These are phyloP conservation scores for Auanema sp. DNA, from an alignment of 2,888 invertebrate genomes.

Conservation along the genomic window DNA sequence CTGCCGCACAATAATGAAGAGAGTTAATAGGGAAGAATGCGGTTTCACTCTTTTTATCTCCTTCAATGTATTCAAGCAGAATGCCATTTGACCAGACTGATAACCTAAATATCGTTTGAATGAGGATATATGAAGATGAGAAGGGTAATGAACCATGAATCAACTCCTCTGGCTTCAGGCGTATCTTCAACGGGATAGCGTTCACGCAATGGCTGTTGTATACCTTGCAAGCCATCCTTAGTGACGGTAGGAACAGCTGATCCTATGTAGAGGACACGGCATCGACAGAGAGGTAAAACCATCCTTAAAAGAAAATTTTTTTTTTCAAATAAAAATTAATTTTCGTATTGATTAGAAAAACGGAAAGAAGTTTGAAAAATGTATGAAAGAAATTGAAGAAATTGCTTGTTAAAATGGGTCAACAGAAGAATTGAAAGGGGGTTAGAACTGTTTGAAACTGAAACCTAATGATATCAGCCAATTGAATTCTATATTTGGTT, in stretches of 20 bases:
- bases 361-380: background rate
- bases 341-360: background rate
- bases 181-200: slow-evolving; percentile 92
- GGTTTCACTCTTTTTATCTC: slow-evolving; percentile 86
- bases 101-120: slow-evolving; percentile 37
- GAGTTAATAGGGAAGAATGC: slow-evolving; percentile 93
- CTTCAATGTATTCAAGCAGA: slow-evolving; percentile 87
- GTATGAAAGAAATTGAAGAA: slow-evolving; percentile 1
- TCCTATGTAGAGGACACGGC: slow-evolving; percentile 92
- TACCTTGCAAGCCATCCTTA: slow-evolving; percentile 83
- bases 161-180: slow-evolving; percentile 83
- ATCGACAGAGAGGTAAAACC: slow-evolving; percentile 82
- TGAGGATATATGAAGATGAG: background rate
- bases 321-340: background rate
- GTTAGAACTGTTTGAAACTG: background rate
- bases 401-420: slow-evolving; percentile 1
- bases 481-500: background rate
- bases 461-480: background rate
- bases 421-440: background rate
- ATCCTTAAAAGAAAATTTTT: slow-evolving; percentile 20
- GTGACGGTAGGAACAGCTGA: slow-evolving; percentile 94
- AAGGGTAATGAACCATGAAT: slow-evolving; percentile 75
- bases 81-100: slow-evolving; percentile 97
- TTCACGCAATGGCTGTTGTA: slow-evolving; percentile 90
- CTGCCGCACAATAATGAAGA: slow-evolving; percentile 89